Evolutionary conservation across 2,888 invertebrate genomes (phyloP).

Genomic region (Neria commutata): DNA sequence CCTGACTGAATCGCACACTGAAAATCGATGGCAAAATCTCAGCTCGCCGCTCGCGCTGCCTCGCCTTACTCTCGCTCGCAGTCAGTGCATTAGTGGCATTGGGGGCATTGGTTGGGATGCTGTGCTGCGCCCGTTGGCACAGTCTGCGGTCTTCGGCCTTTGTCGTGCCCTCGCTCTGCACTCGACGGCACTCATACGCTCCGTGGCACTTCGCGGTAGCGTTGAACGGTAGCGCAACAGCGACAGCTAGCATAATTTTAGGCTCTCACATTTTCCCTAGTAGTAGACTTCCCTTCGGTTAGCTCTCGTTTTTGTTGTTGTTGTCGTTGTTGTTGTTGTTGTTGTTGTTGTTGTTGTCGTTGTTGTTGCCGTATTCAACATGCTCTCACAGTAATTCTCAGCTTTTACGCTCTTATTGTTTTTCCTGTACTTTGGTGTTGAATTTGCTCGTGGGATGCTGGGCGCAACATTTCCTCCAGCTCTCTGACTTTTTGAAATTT

Average conservation of each 20-base stretch:
- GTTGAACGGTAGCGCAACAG: too few relatives aligned
- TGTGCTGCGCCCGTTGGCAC: slow-evolving; percentile 13
- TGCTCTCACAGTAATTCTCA: neutral
- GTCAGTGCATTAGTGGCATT: too few relatives aligned
- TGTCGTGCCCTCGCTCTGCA: neutral
- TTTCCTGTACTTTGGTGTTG: too few relatives aligned
- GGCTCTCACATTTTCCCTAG: too few relatives aligned
- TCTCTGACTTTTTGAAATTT: neutral
- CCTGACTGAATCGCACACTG: slow-evolving; percentile 51
- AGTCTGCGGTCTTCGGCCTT: too few relatives aligned
- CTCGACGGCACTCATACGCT: neutral
- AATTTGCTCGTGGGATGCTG: neutral
- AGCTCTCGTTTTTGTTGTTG: slow-evolving; percentile 24
- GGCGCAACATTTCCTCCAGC: neutral
- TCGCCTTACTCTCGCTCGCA: too few relatives aligned
- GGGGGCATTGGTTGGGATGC: too few relatives aligned
- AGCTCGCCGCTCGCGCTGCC: too few relatives aligned
- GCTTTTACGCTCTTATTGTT: neutral
- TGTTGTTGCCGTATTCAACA: slow-evolving; percentile 19
- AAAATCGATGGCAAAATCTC: slow-evolving; percentile 5
- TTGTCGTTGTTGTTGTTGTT: slow-evolving; percentile 21
- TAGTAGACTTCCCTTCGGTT: too few relatives aligned
- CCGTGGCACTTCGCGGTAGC: too few relatives aligned
- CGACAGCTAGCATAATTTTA: too few relatives aligned
- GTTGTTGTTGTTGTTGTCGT: slow-evolving; percentile 17